Conservation (phyloP, 2,797 vertebrate species). For the Potorous gilbertii region DNA sequence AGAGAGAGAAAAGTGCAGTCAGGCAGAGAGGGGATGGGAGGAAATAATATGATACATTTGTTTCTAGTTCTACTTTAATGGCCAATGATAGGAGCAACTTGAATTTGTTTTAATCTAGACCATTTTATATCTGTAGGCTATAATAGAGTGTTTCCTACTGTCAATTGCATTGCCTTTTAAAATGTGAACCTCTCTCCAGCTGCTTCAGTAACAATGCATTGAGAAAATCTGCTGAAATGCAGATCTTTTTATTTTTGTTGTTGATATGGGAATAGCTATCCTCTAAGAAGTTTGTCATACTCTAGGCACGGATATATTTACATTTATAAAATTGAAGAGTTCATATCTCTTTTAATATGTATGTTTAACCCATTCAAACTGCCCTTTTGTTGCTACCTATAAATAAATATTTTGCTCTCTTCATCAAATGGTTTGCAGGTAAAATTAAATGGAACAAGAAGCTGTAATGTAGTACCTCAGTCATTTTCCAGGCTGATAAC, state of each 20-base stretch:
- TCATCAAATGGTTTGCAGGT: neutral
- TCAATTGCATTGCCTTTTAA: slow-evolving; percentile 3
- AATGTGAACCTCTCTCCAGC: neutral
- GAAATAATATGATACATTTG: neutral
- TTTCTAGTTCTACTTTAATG: slow-evolving; percentile 9
- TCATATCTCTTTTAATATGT: neutral
- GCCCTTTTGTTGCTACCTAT: neutral
- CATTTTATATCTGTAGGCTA: slow-evolving; percentile 19
- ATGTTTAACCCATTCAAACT: neutral
- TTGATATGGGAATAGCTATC: neutral
- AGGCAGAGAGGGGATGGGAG: neutral
- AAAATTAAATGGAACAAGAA: neutral
- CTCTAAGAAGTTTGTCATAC: neutral
- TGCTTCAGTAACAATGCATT: slow-evolving; percentile 35
- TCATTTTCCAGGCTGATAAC: neutral
- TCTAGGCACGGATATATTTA: neutral
- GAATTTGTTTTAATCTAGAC: neutral
- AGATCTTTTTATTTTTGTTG: slow-evolving; percentile 5
- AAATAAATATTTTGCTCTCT: neutral
- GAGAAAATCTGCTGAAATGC: slow-evolving; percentile 47
- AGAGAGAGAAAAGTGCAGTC: neutral
- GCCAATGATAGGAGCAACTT: slow-evolving; percentile 1
- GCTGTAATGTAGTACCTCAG: neutral
- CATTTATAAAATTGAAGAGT: neutral
- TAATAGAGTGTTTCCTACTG: neutral